These are phyloP conservation scores for Hetaerina americana DNA, from an alignment of 1,140 invertebrate genomes.

Conservation along the genomic window DNA sequence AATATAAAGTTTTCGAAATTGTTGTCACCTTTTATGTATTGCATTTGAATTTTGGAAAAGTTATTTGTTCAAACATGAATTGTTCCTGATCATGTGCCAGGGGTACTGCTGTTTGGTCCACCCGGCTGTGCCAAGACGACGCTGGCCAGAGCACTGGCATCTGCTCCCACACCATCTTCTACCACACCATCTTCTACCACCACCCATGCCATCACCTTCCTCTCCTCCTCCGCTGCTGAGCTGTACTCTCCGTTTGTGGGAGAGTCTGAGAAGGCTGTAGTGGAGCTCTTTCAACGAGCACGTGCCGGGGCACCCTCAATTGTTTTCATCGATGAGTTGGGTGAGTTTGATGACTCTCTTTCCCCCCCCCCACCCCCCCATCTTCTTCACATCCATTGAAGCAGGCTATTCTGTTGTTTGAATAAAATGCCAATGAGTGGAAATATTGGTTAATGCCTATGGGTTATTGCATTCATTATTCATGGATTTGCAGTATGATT, in stretches of 20 bases:
- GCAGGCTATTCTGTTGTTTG: too few species aligned
- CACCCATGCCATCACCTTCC: constrained; percentile 43
- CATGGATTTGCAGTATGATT: too few species aligned
- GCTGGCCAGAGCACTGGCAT: constrained; percentile 48
- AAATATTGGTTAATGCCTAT: too few species aligned
- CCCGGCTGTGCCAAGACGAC: constrained; percentile 65
- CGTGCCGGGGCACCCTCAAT: constrained; percentile 49
- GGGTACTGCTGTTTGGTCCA: constrained; percentile 58
- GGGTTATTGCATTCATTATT: too few species aligned
- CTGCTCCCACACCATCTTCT: background rate
- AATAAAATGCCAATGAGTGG: too few species aligned
- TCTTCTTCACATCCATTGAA: too few species aligned
- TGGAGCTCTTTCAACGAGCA: constrained; percentile 50
- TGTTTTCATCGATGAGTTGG: constrained; percentile 65
- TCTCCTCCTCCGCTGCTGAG: constrained; percentile 47
- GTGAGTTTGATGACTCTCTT: constrained; percentile 21
- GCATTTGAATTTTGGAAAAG: too few species aligned
- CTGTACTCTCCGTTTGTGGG: constrained; percentile 54
- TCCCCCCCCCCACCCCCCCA: too few species aligned
- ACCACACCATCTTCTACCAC: constrained; percentile 19
- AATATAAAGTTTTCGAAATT: too few species aligned
- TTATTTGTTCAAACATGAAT: too few species aligned
- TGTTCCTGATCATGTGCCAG: too few species aligned
- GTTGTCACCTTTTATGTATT: too few species aligned
- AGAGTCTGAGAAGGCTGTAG: constrained; percentile 44